Conservation (phyloP, 2,797 vertebrate genomes). For the Cyprinodon diabolis region DNA sequence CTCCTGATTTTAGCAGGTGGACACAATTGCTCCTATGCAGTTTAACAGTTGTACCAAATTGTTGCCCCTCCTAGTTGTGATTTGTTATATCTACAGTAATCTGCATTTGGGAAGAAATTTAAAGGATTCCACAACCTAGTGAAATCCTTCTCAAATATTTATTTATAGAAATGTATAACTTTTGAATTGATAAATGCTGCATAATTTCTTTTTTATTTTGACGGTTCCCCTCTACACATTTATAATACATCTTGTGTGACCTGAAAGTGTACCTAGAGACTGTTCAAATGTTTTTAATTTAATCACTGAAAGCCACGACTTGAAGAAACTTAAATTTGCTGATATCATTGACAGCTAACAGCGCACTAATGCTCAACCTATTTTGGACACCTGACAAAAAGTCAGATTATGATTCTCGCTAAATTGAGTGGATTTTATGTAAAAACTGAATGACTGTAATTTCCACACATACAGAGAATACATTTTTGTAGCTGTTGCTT, state of each 20-base stretch:
- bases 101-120: neutral
- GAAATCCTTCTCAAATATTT: neutral
- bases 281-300: neutral
- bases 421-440: constrained; percentile 23
- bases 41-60: no score
- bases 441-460: neutral
- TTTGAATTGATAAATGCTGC: neutral
- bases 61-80: neutral
- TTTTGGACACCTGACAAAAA: constrained; percentile 59
- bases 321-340: neutral
- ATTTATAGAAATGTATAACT: neutral
- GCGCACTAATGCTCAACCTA: constrained; percentile 31
- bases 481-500: neutral
- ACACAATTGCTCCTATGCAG: neutral
- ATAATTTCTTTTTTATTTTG: no score
- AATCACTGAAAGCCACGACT: neutral
- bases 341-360: neutral
- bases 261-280: neutral
- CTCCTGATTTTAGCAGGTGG: neutral
- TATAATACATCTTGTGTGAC: neutral
- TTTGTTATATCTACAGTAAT: neutral
- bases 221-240: neutral
- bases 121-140: neutral
- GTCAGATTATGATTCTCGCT: constrained; percentile 57
- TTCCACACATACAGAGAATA: neutral